Evolutionary conservation across 2,888 invertebrate genomes (phyloP).

Genomic region (Aspidapion aeneum): DNA sequence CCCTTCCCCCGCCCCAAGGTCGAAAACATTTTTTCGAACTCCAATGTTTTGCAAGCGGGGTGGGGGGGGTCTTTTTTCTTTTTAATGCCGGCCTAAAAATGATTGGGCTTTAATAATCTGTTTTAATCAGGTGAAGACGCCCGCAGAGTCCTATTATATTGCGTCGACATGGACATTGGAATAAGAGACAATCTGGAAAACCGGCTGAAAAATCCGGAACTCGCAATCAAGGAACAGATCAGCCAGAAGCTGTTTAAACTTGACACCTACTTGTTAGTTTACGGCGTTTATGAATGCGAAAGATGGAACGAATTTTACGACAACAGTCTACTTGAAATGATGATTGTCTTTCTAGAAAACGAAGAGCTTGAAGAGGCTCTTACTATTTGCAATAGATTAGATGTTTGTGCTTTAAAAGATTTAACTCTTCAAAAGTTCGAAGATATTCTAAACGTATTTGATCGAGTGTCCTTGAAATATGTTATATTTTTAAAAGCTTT

Average conservation of each 20-base stretch:
- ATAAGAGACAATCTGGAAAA: slow-evolving; percentile 1
- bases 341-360: slow-evolving; percentile 42
- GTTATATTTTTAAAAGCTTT: slow-evolving; percentile 36
- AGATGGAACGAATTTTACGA: slow-evolving; percentile 48
- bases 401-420: slow-evolving; percentile 23
- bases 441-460: slow-evolving; percentile 32
- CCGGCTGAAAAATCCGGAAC: not conserved
- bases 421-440: slow-evolving; percentile 30
- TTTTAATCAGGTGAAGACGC: slow-evolving; percentile 30
- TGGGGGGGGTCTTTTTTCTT: too few species aligned
- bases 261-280: slow-evolving; percentile 44
- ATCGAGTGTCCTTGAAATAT: slow-evolving; percentile 25
- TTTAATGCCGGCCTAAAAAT: too few species aligned
- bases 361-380: slow-evolving; percentile 43
- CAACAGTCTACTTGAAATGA: slow-evolving; percentile 45
- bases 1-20: too few species aligned
- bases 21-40: too few species aligned
- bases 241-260: slow-evolving; percentile 38
- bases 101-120: too few species aligned
- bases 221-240: slow-evolving; percentile 17
- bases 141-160: slow-evolving; percentile 33
- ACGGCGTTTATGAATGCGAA: slow-evolving; percentile 33
- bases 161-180: slow-evolving; percentile 20
- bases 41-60: too few species aligned
- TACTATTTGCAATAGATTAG: slow-evolving; percentile 38